Evolutionary conservation across 2,113 vertebrate species (phyloP).

Genomic region (Hemichromis elongatus): DNA sequence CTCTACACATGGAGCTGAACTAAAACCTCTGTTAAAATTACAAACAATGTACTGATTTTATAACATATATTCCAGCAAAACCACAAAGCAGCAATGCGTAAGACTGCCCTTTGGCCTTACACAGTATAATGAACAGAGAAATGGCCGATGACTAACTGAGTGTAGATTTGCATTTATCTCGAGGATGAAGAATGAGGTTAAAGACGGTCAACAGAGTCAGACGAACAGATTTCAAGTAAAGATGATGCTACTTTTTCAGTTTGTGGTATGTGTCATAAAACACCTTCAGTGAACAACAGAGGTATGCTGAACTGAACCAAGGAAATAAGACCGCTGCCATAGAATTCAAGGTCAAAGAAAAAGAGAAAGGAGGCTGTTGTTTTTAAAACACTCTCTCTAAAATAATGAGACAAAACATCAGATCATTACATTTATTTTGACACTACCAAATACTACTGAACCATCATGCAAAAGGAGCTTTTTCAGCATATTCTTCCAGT

Average conservation of each 20-base stretch:
- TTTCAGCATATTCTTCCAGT: not conserved
- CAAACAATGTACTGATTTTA: not conserved
- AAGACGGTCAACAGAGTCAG: not conserved
- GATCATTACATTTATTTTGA: constrained; percentile 27
- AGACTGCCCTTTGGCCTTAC: not conserved
- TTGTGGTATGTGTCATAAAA: not conserved
- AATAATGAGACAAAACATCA: constrained; percentile 3
- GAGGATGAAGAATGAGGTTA: not conserved
- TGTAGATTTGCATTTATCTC: not conserved
- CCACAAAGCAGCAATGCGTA: not conserved
- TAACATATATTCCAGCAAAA: not conserved
- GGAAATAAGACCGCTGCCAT: not conserved
- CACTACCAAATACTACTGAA: constrained; percentile 36
- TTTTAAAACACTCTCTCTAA: not conserved
- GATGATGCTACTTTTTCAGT: not conserved
- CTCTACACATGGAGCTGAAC: not conserved
- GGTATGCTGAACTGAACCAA: not conserved
- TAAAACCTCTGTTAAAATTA: not conserved
- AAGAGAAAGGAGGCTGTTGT: not conserved
- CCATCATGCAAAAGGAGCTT: constrained; percentile 26
- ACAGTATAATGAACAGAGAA: not conserved
- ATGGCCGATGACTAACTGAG: not conserved
- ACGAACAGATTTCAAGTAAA: not conserved
- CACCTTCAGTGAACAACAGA: not conserved
- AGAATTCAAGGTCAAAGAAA: not conserved